Conservation (phyloP, 2,797 vertebrate species). For the Sebastes cheni region DNA sequence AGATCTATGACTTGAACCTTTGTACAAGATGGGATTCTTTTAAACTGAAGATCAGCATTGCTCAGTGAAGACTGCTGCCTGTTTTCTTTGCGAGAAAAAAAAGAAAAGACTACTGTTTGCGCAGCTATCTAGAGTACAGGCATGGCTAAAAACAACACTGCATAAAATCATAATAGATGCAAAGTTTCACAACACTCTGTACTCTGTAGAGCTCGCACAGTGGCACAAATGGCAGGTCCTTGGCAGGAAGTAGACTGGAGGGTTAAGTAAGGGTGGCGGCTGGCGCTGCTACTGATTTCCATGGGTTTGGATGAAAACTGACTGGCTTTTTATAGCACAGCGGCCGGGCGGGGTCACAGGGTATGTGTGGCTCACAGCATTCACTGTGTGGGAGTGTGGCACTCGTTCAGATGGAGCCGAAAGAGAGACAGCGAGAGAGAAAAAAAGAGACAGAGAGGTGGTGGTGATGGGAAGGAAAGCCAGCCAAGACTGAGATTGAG, state of each 20-base stretch:
- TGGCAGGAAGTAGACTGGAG: slow-evolving; percentile 63
- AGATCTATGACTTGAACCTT: background rate
- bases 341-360: slow-evolving; percentile 74
- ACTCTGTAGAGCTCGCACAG: slow-evolving; percentile 40
- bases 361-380: slow-evolving; percentile 71
- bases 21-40: background rate
- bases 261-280: slow-evolving; percentile 69
- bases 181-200: slow-evolving; percentile 47
- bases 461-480: slow-evolving; percentile 20
- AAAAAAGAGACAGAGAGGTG: slow-evolving; percentile 22
- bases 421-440: slow-evolving; percentile 40
- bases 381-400: slow-evolving; percentile 70
- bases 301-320: slow-evolving; percentile 74
- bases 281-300: slow-evolving; percentile 72
- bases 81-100: slow-evolving; percentile 15
- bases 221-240: slow-evolving; percentile 48
- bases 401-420: slow-evolving; percentile 47
- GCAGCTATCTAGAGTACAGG: slow-evolving; percentile 40
- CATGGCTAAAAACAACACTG: slow-evolving; percentile 38
- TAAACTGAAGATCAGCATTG: background rate
- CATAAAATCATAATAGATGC: slow-evolving; percentile 56
- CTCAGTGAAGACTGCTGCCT: background rate
- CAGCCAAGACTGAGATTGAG: slow-evolving; percentile 8
- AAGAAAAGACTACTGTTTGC: slow-evolving; percentile 32
- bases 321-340: slow-evolving; percentile 76